Evolutionary conservation across 1,140 invertebrate genomes (phyloP).

Genomic region (Ditylenchus dipsaci): DNA sequence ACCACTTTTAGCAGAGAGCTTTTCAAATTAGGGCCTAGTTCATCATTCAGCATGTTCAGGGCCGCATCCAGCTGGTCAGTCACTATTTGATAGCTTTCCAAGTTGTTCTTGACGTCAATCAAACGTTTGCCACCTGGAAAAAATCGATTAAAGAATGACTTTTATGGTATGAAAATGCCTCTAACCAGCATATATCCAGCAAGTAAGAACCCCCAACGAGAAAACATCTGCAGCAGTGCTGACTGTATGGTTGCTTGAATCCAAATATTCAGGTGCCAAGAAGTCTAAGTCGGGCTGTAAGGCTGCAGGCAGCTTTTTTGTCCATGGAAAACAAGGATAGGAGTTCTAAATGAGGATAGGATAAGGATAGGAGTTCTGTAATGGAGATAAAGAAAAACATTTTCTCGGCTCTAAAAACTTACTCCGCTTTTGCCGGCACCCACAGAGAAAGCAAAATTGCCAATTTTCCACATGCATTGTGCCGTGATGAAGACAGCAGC

Average conservation of each 20-base stretch:
- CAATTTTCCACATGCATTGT: constrained; percentile 60
- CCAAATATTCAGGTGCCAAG: constrained; percentile 60
- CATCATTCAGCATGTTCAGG: constrained; percentile 40
- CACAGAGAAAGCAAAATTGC: constrained; percentile 59
- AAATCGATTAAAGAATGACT: neutral
- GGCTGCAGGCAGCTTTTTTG: constrained; percentile 59
- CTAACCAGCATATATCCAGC: constrained; percentile 61
- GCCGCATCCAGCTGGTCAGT: constrained; percentile 57
- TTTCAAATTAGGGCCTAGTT: constrained; percentile 49
- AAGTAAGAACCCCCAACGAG: constrained; percentile 61
- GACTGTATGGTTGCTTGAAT: constrained; percentile 43
- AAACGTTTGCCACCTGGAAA: constrained; percentile 57
- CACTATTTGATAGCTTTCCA: constrained; percentile 59
- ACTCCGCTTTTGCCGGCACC: constrained; percentile 31
- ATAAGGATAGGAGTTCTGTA: neutral
- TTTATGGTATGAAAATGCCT: too few relatives aligned
- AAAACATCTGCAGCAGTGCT: constrained; percentile 62
- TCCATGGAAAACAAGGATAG: constrained; percentile 60
- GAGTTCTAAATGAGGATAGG: constrained; percentile 56
- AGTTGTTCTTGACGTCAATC: constrained; percentile 60
- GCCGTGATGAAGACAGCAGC: constrained; percentile 59
- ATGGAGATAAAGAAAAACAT: neutral
- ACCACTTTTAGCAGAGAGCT: constrained; percentile 49
- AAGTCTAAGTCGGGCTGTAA: constrained; percentile 63
- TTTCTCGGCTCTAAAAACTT: neutral